Base-by-base conservation (phyloP, 2,797 vertebrate species). In the Scyliorhinus canicula region DNA sequence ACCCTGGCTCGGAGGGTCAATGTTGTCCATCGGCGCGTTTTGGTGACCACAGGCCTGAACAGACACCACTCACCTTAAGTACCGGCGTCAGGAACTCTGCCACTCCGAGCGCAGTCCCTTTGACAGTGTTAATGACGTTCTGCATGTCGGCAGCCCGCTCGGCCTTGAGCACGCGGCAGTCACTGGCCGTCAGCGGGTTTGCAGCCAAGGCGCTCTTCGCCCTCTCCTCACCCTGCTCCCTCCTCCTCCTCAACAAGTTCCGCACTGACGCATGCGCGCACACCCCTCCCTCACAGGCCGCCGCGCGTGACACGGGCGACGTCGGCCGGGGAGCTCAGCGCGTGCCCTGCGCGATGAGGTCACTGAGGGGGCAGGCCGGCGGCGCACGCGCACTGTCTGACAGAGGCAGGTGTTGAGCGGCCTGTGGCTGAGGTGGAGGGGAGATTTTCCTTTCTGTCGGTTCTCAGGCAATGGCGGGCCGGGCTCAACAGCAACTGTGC, bases 81-180 rank as follows among this genome's bases (percentile, higher is more conserved):
- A 99, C 98, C 0, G 98, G 98, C 0, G 98, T 99, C 95, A 99
- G 98, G 88, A 98, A 98, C 97, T 99, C 98, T 4, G 98, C 98
- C 96, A 99, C 98, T 1, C 98, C 98, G 93, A 99, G 97, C 0
- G 98, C 98, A 95, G 98, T 99, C 95, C 98, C 98, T 95, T 99
- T 99, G 96, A 99, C 98, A 0, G 98, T 98, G 97, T 99, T 99
- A 95, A 99, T 98, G 55, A 99, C 98, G 98, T 97, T 98, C 98
- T 99, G 98, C 98, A 99, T 99, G 95, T 95, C 96, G 96, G 60
- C 69, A 26, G 24, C 40, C 60, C 26, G 28, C 65, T 71, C 26
- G 26, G 21, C 4, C 63, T 44, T 16, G 57, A 91, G 88, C 88
- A 60, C 65, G n/a, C n/a, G 60, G 88, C 88, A n/a, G 35, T 90